Evolutionary conservation across 2,797 vertebrate genomes (phyloP), one percentile per base, ranked within the genome.

Genomic region (Spondyliosoma cantharus): DNA sequence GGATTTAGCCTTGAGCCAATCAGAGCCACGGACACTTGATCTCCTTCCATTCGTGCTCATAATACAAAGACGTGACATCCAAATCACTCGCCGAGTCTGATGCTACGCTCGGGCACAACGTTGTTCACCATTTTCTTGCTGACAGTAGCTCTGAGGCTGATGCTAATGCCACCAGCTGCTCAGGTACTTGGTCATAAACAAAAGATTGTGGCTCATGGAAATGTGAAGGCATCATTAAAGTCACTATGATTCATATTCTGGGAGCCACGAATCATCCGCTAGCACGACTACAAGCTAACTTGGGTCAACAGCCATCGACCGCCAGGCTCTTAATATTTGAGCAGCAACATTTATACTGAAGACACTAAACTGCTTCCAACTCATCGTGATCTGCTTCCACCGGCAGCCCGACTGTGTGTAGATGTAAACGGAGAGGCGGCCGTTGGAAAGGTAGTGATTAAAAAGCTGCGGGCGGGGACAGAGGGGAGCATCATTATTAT

Each of bases 401-500:
- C 12, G 29, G 67, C 74, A 74, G 24, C 27, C 59, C 32, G 19
- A 16, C 80, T n/a, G 58, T 45, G 58, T 15, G 27, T 11, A 45
- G 61, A 54, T 4, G 81, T 63, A 58, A 73, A 71, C 3, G 17
- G 20, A 42, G 60, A 71, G 56, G 48, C 24, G 66, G 59, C 61
- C 65, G 65, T 66, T 66, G 27, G 60, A 37, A 24, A 56, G 62
- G 29, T 7, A 49, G 63, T 87, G 79, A 87, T 87, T 86, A 80
- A 84, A 88, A 86, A 82, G 46, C 82, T 84, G 80, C 57, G 61
- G 62, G 75, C 56, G 43, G 70, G 48, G 71, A 63, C 49, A 65
- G 61, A 79, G 45, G 12, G 65, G 27, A 60, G 69, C 42, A 53
- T 72, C 69, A 59, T 86, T 56, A 77, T 82, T 85, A 89, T 90